phyloP scores from a whole-genome alignment of 1,140 invertebrate genomes.

The Ceratina japonica region DNA sequence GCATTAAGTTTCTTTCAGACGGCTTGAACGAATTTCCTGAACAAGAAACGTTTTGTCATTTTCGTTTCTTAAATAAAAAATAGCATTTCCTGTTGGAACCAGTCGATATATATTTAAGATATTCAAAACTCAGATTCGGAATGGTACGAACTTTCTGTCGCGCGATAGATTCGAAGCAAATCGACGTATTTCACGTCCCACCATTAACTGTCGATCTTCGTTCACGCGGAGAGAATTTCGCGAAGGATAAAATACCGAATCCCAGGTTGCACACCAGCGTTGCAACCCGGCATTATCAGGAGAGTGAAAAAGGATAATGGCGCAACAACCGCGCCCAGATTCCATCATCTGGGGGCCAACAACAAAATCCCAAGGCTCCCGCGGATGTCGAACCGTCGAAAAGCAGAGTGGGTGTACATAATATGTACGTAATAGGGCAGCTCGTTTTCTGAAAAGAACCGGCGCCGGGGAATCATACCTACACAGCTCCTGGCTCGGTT shows the following conservation, averaged over 20 bases:
- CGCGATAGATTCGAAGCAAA: no score
- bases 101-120: no score
- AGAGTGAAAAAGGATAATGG: neutral
- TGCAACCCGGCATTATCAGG: neutral
- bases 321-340: conserved; percentile 20
- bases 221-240: no score
- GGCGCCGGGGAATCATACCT: conserved; percentile 45
- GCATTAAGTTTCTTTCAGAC: neutral
- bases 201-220: no score
- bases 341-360: neutral
- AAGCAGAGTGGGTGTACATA: conserved; percentile 29
- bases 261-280: no score
- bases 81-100: no score
- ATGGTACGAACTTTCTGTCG: no score
- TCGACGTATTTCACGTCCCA: no score
- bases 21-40: conserved; percentile 17
- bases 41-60: no score
- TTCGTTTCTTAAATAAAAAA: no score
- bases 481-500: conserved; percentile 58
- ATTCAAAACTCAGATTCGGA: no score
- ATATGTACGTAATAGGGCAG: conserved; percentile 31
- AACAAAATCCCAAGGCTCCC: conserved; percentile 6
- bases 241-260: no score
- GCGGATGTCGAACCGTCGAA: conserved; percentile 57
- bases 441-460: conserved; percentile 35